Percentiles rank a stretch among this genome's conserved stretches.
Evolutionary conservation across 2,888 invertebrate species (phyloP).

Genomic region (Nomada ruficornis): DNA sequence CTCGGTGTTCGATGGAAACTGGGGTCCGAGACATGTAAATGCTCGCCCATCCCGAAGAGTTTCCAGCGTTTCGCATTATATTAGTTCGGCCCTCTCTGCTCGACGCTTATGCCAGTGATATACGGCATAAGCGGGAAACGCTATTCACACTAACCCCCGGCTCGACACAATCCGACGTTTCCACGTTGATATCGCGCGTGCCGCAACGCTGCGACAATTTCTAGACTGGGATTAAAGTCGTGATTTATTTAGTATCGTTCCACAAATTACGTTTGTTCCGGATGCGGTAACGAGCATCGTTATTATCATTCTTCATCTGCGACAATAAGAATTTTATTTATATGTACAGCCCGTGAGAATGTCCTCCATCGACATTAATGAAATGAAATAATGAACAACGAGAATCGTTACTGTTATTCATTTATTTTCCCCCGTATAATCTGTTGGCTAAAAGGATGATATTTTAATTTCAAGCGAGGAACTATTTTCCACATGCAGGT

Average conservation of each 20-base stretch:
- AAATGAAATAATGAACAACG: too few relatives aligned
- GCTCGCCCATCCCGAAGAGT: slow-evolving; percentile 38
- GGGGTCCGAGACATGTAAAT: slow-evolving; percentile 49
- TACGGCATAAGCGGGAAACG: slow-evolving; percentile 43
- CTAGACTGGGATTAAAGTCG: slow-evolving; percentile 27
- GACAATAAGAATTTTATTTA: not conserved
- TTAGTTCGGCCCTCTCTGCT: slow-evolving; percentile 47
- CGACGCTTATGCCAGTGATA: slow-evolving; percentile 50
- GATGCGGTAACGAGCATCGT: slow-evolving; percentile 18
- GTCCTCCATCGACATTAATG: not conserved
- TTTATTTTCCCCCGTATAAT: too few relatives aligned
- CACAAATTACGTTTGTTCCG: slow-evolving; percentile 15
- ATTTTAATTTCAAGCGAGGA: too few relatives aligned
- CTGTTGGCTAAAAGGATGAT: too few relatives aligned
- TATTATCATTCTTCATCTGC: not conserved
- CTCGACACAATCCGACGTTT: slow-evolving; percentile 37
- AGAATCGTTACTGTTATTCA: too few relatives aligned
- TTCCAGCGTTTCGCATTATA: slow-evolving; percentile 51
- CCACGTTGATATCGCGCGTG: slow-evolving; percentile 22
- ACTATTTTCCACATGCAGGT: too few relatives aligned
- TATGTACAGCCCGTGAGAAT: not conserved
- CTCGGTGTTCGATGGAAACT: slow-evolving; percentile 42
- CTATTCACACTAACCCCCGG: slow-evolving; percentile 22
- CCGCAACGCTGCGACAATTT: slow-evolving; percentile 14
- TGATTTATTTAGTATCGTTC: slow-evolving; percentile 42